Percentiles rank a stretch among this genome's conserved stretches.
phyloP scores from a whole-genome alignment of 2,888 invertebrate genomes.

The Drosophila neutralis region DNA sequence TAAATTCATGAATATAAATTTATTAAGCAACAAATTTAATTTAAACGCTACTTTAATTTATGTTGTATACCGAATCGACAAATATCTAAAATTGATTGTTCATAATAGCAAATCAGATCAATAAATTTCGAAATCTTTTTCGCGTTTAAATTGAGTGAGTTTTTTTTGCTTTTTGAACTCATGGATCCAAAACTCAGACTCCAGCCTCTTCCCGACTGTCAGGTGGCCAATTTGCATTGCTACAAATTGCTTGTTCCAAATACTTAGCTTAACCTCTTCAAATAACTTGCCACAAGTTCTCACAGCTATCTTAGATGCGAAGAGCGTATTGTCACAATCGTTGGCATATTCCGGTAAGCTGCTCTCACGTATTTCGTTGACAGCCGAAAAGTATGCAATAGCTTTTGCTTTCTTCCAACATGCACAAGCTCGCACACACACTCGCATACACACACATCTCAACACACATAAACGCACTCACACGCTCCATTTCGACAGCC shows the following conservation, averaged over 20 bases:
- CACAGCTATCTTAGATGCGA: background rate
- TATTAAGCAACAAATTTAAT: slow-evolving; percentile 42
- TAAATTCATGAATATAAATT: slow-evolving; percentile 21
- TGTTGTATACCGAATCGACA: slow-evolving; percentile 66
- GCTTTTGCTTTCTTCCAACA: slow-evolving; percentile 35
- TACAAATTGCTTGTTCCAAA: background rate
- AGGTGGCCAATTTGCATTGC: background rate
- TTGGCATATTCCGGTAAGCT: slow-evolving; percentile 57
- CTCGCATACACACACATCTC: background rate
- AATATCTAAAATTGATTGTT: slow-evolving; percentile 60
- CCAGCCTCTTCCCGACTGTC: background rate
- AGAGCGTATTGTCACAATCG: slow-evolving; percentile 48
- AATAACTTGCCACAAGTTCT: background rate
- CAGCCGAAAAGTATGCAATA: slow-evolving; percentile 64
- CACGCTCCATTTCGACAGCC: slow-evolving; percentile 36
- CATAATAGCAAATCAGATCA: slow-evolving; percentile 57
- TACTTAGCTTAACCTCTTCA: background rate
- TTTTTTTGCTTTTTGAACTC: background rate
- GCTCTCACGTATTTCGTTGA: slow-evolving; percentile 43
- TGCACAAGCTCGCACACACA: background rate
- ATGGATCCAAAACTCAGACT: background rate
- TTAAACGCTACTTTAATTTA: slow-evolving; percentile 52
- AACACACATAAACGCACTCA: slow-evolving; percentile 13
- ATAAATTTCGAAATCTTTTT: slow-evolving; percentile 78
- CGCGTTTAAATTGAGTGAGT: slow-evolving; percentile 54